phyloP scores from a whole-genome alignment of 1,140 invertebrate genomes.

The Batillaria attramentaria region DNA sequence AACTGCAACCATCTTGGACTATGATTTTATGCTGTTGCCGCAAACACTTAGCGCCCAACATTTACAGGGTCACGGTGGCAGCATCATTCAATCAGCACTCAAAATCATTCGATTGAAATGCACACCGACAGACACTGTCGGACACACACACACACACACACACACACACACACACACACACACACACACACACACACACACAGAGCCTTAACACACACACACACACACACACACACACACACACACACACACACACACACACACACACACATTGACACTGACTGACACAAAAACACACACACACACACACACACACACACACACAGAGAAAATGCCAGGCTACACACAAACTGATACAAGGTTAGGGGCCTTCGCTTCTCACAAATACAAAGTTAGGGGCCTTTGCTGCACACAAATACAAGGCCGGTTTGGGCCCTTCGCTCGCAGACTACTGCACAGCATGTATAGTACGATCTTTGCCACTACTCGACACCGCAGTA shows the following conservation, averaged over 20 bases:
- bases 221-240: neutral
- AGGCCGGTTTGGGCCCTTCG: no score
- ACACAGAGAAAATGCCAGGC: no score
- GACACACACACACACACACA: conserved; percentile 16
- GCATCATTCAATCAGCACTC: no score
- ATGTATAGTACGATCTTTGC: neutral
- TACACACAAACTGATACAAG: neutral
- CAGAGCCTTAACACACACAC: neutral
- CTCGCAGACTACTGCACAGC: neutral
- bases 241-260: neutral
- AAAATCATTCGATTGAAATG: no score
- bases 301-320: neutral
- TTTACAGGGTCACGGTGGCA: no score
- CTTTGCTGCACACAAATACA: neutral
- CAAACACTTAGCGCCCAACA: no score
- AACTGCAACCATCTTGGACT: no score
- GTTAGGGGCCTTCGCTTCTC: neutral
- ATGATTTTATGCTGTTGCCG: no score
- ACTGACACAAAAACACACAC: neutral
- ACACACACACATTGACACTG: neutral
- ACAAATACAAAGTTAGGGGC: neutral
- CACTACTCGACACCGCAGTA: neutral
- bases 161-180: neutral
- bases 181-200: neutral
- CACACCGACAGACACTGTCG: neutral